Evolutionary conservation across 1,140 invertebrate species (phyloP), one percentile per base, ranked within the genome.

Genomic region (Sweltsa coloradensis): DNA sequence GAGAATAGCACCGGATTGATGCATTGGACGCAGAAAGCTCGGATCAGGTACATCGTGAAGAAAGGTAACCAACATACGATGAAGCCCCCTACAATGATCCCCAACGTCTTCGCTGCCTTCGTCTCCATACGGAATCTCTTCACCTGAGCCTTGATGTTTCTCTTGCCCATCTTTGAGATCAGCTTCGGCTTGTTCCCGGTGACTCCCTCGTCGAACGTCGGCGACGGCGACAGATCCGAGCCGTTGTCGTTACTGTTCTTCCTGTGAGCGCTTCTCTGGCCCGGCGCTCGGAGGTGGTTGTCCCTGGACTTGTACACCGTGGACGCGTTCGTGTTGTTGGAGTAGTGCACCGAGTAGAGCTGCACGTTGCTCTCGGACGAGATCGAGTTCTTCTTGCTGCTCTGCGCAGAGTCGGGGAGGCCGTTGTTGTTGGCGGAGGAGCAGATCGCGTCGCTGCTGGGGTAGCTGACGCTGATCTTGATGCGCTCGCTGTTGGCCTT

Each of bases 61-160:
- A 97, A 97, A 0, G 91, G 91, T 19, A 93, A 67, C 90, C 91
- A 97, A 63, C 90, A 97, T 45, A 86, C 72, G 13, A 94, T 84
- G 67, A 96, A 96, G 1, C 87, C 86, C 4, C 91, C 91, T 1
- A 95, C 90, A 44, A 96, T 94, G 40, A 95, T 89, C 2, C 86
- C 91, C 24, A 95, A 67, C 0, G 91, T 96, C 68, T 94, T 94
- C 0, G 91, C 89, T 1, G 90, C 89, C 69, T 94, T 94, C 0
- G 87, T 89, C 64, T 96, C 90, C 79, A 89, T 91, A 1, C 81
- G 73, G 61, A 90, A 89, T 39, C 85, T 73, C 60, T 85, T 87
- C 23, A 87, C 85, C 65, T 75, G 85, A 34, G 83, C 83, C 70
- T 87, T 90, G 58, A 84, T 89, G 67, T 92, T 86, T 49, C 86